Percentiles rank a stretch among this genome's conserved stretches.
These are phyloP conservation scores for Laticauda laticaudata DNA, from an alignment of 2,113 vertebrate species.

Conservation along the genomic window DNA sequence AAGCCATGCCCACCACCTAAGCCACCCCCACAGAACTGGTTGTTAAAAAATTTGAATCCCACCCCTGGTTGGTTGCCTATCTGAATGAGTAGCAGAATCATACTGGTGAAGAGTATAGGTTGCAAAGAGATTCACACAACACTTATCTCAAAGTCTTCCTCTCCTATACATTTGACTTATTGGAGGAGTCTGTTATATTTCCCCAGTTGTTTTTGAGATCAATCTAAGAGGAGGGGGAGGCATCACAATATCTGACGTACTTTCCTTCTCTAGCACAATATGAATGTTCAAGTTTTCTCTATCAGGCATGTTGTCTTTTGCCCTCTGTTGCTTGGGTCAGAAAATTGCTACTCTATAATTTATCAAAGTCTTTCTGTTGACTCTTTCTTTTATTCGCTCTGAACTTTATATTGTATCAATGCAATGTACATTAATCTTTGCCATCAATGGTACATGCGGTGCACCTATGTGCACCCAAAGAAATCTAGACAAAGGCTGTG, in stretches of 20 bases:
- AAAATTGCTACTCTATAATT: conserved; percentile 79
- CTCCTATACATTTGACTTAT: conserved; percentile 53
- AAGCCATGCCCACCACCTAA: too few species aligned
- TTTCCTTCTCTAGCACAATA: conserved; percentile 70
- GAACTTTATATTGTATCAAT: conserved; percentile 66
- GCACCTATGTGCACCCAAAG: conserved; percentile 57
- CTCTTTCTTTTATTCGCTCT: conserved; percentile 73
- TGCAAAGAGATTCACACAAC: not conserved
- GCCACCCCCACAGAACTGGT: too few species aligned
- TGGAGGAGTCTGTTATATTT: conserved; percentile 44
- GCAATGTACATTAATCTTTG: conserved; percentile 73
- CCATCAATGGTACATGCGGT: conserved; percentile 37
- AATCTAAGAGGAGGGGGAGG: conserved; percentile 31
- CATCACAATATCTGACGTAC: conserved; percentile 70
- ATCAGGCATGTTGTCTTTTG: conserved; percentile 76
- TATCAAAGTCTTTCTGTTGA: conserved; percentile 78
- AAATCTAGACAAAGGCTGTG: conserved; percentile 19
- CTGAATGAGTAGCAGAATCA: not conserved
- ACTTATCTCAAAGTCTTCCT: conserved; percentile 35
- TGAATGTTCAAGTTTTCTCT: conserved; percentile 77
- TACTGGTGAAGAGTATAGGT: not conserved
- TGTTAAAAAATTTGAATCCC: too few species aligned
- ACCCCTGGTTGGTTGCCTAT: too few species aligned
- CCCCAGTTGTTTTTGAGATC: conserved; percentile 60
- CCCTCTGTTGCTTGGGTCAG: conserved; percentile 76